phyloP scores from a whole-genome alignment of 2,888 invertebrate species.

The Nasonovia ribisnigri region DNA sequence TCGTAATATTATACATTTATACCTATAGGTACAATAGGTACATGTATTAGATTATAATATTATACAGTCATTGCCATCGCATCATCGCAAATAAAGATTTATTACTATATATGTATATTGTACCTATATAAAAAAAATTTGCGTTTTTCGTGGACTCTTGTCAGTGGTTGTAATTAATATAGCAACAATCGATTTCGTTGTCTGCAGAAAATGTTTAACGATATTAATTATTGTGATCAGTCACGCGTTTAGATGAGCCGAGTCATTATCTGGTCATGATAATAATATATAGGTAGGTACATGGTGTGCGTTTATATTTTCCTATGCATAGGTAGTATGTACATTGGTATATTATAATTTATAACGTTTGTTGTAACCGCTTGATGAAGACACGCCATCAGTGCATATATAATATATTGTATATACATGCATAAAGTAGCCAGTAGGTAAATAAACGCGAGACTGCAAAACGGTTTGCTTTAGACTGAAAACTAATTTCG shows the following conservation, averaged over 20 bases:
- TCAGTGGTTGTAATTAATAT: neutral
- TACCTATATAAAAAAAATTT: neutral
- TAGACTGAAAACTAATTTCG: slow-evolving; percentile 1
- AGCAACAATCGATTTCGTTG: slow-evolving; percentile 1
- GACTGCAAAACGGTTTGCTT: neutral
- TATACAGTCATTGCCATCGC: neutral
- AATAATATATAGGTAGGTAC: neutral
- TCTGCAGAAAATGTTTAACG: slow-evolving; percentile 22
- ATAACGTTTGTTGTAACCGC: neutral
- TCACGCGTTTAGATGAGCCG: neutral
- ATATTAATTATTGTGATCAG: neutral
- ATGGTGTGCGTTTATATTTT: neutral
- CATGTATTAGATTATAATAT: neutral
- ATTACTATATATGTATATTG: neutral
- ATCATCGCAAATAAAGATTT: neutral
- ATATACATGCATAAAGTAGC: neutral
- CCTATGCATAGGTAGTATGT: neutral
- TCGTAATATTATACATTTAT: neutral
- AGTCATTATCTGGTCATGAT: neutral
- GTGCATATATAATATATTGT: neutral
- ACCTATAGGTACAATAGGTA: no score
- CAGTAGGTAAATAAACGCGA: neutral
- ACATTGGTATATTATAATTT: neutral
- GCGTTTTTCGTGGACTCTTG: neutral
- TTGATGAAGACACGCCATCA: neutral